Conservation (phyloP, 2,888 invertebrate species). For the Eupithecia centaureata region DNA sequence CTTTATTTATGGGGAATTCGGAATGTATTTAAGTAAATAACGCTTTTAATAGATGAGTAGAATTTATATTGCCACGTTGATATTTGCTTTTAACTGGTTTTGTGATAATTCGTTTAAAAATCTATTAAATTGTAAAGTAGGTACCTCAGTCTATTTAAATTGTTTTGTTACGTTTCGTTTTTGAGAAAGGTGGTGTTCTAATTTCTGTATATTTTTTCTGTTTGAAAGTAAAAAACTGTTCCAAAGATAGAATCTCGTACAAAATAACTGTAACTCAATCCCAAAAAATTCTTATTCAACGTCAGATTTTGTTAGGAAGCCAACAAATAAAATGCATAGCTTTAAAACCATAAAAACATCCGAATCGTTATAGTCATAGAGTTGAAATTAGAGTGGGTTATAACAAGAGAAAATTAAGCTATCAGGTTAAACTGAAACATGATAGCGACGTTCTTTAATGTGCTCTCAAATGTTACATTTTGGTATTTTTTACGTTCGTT, state of each 20-base stretch:
- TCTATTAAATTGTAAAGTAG: not conserved
- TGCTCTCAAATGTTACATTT: constrained; percentile 51
- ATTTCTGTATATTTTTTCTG: not conserved
- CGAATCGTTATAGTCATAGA: not conserved
- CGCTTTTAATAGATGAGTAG: not conserved
- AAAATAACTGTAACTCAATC: constrained; percentile 54
- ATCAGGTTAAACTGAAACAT: constrained; percentile 63
- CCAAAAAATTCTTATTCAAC: constrained; percentile 55
- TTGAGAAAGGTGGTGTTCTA: not conserved
- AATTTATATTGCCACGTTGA: not conserved
- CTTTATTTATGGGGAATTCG: constrained; percentile 22
- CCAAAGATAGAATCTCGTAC: constrained; percentile 44
- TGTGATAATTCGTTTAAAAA: not conserved
- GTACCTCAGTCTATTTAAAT: not conserved
- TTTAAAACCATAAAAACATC: not conserved
- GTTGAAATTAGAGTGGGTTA: constrained; percentile 39
- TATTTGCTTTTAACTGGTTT: not conserved
- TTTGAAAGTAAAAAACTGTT: constrained; percentile 39
- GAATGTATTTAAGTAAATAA: not conserved
- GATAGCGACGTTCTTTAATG: constrained; percentile 60
- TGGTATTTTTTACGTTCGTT: not conserved
- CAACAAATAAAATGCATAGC: constrained; percentile 40
- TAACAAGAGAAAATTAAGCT: constrained; percentile 55
- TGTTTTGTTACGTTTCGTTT: not conserved
- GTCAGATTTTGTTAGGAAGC: constrained; percentile 56